Conservation (phyloP, 1,140 invertebrate genomes). For the Caenorhabditis inopinata region DNA sequence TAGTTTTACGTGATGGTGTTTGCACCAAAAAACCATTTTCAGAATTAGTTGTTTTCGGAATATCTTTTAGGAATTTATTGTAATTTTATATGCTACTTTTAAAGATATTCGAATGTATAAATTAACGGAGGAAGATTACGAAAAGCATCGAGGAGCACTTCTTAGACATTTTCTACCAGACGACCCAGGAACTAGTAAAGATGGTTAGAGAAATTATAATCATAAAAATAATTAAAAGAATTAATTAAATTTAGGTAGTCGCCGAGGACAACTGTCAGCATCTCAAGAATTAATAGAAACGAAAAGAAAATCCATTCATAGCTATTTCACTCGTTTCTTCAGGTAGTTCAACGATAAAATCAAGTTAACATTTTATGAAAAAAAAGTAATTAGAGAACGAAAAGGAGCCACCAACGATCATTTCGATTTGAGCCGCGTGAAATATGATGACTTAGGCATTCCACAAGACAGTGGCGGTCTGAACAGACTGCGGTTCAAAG, state of each 20-base stretch:
- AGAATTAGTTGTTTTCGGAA: too few species aligned
- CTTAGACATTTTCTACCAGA: conserved; percentile 28
- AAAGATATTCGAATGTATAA: neutral
- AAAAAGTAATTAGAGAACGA: neutral
- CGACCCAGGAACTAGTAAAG: neutral
- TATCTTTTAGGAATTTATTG: neutral
- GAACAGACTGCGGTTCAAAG: neutral
- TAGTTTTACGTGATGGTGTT: conserved; percentile 9
- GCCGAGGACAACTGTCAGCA: neutral
- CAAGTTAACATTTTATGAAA: neutral
- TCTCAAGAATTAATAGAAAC: neutral
- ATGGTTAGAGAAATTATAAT: neutral
- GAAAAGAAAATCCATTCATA: neutral
- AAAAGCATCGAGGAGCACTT: conserved; percentile 24
- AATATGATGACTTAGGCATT: conserved; percentile 39
- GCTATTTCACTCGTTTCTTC: conserved; percentile 40
- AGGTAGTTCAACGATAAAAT: neutral
- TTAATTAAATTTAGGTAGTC: neutral
- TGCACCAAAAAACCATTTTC: too few species aligned
- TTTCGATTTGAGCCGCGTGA: conserved; percentile 30
- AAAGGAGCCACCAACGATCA: conserved; percentile 41
- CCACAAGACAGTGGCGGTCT: conserved; percentile 32
- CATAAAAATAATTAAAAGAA: neutral
- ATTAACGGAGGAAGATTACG: conserved; percentile 37
- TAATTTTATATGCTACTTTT: neutral